Percentiles rank a stretch among this genome's conserved stretches.
Evolutionary conservation across 2,113 vertebrate genomes (phyloP).

Genomic region (Oncorhynchus tshawytscha): DNA sequence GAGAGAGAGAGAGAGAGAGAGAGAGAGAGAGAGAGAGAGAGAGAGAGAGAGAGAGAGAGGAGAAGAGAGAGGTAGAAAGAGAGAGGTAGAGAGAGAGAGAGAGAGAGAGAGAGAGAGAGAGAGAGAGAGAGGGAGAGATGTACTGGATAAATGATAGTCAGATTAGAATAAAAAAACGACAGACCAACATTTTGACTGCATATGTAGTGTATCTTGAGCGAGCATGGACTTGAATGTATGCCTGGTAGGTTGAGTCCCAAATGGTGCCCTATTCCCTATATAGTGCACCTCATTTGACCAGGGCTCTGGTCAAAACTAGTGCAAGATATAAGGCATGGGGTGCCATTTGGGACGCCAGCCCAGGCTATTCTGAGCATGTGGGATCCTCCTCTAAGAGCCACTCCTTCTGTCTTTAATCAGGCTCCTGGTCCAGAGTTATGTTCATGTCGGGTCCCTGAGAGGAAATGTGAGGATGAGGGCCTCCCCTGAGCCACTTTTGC

Average conservation of each 20-base stretch:
- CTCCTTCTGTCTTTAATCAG: slow-evolving; percentile 51
- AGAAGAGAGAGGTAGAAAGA: no score
- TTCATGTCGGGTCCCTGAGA: slow-evolving; percentile 31
- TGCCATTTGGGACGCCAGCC: neutral
- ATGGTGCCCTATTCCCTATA: no score
- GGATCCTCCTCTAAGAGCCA: slow-evolving; percentile 13
- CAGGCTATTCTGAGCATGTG: neutral
- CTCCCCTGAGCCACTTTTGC: slow-evolving; percentile 43
- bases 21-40: no score
- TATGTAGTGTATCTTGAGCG: neutral
- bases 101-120: no score
- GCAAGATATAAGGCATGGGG: no score
- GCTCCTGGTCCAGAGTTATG: slow-evolving; percentile 41
- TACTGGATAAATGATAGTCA: neutral
- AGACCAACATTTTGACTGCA: neutral
- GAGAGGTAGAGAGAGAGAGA: no score
- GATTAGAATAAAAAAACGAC: neutral
- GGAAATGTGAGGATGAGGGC: slow-evolving; percentile 57
- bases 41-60: no score
- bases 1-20: no score
- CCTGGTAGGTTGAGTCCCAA: no score
- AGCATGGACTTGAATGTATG: neutral
- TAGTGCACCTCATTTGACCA: no score
- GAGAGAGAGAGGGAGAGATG: neutral
- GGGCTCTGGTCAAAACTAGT: neutral